Evolutionary conservation across 2,888 invertebrate species (phyloP).

Genomic region (Orchestes rusci): DNA sequence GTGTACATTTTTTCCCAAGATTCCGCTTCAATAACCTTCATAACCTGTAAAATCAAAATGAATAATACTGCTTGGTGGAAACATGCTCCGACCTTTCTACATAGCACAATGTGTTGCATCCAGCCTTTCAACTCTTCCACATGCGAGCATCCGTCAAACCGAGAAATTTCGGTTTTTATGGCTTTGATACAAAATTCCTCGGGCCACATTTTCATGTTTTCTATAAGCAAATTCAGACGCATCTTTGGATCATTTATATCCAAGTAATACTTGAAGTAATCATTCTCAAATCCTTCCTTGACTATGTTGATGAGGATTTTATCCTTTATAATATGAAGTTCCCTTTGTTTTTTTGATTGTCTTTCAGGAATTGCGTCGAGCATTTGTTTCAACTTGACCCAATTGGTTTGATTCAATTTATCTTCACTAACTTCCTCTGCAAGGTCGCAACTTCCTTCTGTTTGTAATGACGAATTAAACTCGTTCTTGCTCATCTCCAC

Average conservation of each 20-base stretch:
- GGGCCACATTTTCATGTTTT: conserved; percentile 51
- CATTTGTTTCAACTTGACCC: conserved; percentile 43
- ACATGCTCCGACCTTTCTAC: conserved; percentile 48
- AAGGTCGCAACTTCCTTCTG: conserved; percentile 33
- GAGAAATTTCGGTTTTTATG: conserved; percentile 48
- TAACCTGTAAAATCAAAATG: conserved; percentile 44
- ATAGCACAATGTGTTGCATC: conserved; percentile 56
- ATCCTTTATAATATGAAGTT: conserved; percentile 52
- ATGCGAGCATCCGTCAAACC: conserved; percentile 38
- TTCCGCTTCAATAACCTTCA: conserved; percentile 48
- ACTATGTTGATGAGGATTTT: conserved; percentile 54
- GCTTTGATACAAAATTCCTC: conserved; percentile 50
- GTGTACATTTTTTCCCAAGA: conserved; percentile 57
- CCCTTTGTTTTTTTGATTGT: conserved; percentile 46
- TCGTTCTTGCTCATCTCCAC: conserved; percentile 29
- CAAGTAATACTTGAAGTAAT: conserved; percentile 49
- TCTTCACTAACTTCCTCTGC: conserved; percentile 35
- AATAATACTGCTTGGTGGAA: conserved; percentile 4
- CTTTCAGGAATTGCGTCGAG: conserved; percentile 54
- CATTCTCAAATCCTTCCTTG: conserved; percentile 45
- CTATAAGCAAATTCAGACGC: conserved; percentile 48
- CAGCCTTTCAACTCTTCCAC: conserved; percentile 47
- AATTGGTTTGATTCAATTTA: conserved; percentile 38
- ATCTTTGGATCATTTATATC: conserved; percentile 48
- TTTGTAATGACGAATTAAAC: conserved; percentile 18